These are phyloP conservation scores for Hoplostethus mediterraneus DNA, from an alignment of 2,797 vertebrate genomes.

Conservation along the genomic window DNA sequence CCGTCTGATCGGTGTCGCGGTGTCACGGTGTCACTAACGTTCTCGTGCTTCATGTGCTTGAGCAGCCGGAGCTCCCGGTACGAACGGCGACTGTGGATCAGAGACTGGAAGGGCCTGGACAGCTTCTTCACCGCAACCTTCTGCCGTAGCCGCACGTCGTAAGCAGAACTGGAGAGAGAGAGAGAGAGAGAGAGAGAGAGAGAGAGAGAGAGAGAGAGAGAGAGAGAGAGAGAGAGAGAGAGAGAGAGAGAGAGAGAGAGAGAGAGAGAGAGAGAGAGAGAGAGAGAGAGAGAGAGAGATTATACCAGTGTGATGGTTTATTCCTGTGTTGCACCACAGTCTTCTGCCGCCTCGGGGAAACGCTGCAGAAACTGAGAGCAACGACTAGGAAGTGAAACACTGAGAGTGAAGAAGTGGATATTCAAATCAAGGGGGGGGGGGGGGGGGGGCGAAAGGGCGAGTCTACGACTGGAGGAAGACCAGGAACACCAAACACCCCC, in stretches of 20 bases:
- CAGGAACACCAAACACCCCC: too few relatives aligned
- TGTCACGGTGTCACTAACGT: conserved; percentile 85
- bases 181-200: not conserved
- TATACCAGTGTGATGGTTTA: conserved; percentile 14
- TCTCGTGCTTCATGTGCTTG: conserved; percentile 99
- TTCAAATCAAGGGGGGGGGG: too few relatives aligned
- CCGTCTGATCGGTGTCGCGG: conserved; percentile 21
- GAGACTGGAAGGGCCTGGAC: conserved; percentile 96
- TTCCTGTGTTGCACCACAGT: conserved; percentile 37
- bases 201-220: not conserved
- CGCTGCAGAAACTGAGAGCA: conserved; percentile 9
- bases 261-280: not conserved
- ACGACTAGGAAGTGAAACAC: conserved; percentile 52
- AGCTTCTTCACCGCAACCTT: conserved; percentile 98
- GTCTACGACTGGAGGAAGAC: too few relatives aligned
- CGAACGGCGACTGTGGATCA: conserved; percentile 95
- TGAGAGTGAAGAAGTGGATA: not conserved
- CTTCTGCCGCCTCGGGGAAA: conserved; percentile 11
- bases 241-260: not conserved
- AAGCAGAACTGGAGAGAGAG: conserved; percentile 87
- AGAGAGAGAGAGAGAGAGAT: not conserved
- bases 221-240: not conserved
- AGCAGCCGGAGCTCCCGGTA: conserved; percentile 96
- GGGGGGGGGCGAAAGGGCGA: too few relatives aligned
- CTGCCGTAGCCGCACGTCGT: conserved; percentile 89